Evolutionary conservation across 2,888 invertebrate species (phyloP).

Genomic region (Drosophila cracens): DNA sequence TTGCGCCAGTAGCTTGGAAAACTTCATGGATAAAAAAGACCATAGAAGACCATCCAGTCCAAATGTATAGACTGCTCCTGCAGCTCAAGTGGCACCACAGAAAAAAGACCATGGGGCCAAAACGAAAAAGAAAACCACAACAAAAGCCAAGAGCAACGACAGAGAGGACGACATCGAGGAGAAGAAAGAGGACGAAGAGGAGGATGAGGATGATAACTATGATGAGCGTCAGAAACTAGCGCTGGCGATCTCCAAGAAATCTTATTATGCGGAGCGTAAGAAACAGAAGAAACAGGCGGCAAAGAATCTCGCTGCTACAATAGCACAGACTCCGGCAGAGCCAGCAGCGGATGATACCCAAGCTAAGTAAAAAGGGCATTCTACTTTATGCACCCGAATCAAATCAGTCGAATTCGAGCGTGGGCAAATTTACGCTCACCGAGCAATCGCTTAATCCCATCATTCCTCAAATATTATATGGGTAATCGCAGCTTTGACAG

Average conservation of each 20-base stretch:
- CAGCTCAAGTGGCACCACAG: too few species aligned
- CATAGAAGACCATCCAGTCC: too few species aligned
- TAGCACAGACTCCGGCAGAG: background rate
- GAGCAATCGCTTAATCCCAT: constrained; percentile 64
- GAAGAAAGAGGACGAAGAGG: background rate
- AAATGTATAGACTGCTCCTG: too few species aligned
- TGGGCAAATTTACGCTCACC: constrained; percentile 70
- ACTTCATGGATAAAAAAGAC: too few species aligned
- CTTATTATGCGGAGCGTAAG: constrained; percentile 39
- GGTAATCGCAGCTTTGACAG: constrained; percentile 72
- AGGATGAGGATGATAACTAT: background rate
- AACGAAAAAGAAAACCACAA: background rate
- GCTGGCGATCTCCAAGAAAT: constrained; percentile 47
- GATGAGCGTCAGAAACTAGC: constrained; percentile 44
- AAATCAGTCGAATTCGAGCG: constrained; percentile 2
- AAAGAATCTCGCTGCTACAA: background rate
- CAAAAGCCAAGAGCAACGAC: background rate
- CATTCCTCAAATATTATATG: constrained; percentile 74
- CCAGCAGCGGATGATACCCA: background rate
- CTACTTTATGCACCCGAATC: constrained; percentile 65
- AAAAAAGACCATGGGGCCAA: too few species aligned
- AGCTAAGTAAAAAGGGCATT: constrained; percentile 55
- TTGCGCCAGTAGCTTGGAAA: too few species aligned
- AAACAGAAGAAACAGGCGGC: background rate
- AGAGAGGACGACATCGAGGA: too few species aligned